phyloP scores from a whole-genome alignment of 1,140 invertebrate genomes.

The Scaptomyza pallida region DNA sequence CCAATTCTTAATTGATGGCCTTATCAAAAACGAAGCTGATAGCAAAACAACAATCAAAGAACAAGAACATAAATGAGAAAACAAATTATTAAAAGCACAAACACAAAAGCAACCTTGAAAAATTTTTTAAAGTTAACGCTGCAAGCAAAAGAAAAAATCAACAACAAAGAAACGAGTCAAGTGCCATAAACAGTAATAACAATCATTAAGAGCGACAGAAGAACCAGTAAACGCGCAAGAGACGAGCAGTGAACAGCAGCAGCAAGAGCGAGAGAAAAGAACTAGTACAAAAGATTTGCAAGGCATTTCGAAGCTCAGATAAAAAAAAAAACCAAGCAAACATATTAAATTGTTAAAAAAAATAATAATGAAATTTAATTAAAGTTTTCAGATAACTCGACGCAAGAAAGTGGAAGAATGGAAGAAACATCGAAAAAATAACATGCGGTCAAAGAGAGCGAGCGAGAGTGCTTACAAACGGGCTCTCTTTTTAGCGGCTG shows the following conservation, averaged over 20 bases:
- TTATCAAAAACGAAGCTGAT: conserved; percentile 42
- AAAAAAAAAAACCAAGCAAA: conserved; percentile 16
- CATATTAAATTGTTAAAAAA: conserved; percentile 19
- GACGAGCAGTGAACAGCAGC: conserved; percentile 5
- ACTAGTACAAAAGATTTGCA: conserved; percentile 2
- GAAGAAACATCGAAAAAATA: background rate
- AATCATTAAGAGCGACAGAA: conserved; percentile 40
- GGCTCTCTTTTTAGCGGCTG: conserved; percentile 11
- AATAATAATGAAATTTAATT: conserved; percentile 29
- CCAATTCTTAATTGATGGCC: conserved; percentile 23
- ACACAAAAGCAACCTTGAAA: conserved; percentile 54
- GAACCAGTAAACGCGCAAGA: conserved; percentile 15
- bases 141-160: conserved; percentile 11
- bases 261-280: conserved; percentile 9
- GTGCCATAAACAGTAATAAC: conserved; percentile 56
- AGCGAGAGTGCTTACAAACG: background rate
- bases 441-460: conserved; percentile 25
- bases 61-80: conserved; percentile 32
- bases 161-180: conserved; percentile 28
- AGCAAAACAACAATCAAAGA: conserved; percentile 64
- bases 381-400: conserved; percentile 18
- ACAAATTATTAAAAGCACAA: conserved; percentile 17
- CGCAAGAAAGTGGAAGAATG: conserved; percentile 19
- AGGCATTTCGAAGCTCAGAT: background rate
- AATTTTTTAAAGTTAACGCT: conserved; percentile 24